Base-by-base conservation (phyloP, 2,888 invertebrate genomes). In the Podabrus alpinus region DNA sequence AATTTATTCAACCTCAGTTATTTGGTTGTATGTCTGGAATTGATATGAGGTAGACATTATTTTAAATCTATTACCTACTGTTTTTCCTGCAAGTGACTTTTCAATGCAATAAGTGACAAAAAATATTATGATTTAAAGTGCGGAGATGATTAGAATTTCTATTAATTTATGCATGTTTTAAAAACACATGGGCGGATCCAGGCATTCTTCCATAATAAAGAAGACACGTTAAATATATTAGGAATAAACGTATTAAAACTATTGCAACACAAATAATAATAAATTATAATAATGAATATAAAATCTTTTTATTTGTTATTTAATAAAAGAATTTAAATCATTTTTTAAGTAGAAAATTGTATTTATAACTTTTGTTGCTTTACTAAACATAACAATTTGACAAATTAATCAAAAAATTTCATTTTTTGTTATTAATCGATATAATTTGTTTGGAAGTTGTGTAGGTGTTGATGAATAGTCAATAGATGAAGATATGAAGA, bases 91-190 rank as follows among this genome's bases (percentile, higher is more conserved):
- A 45, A 45, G n/a, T 45, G 45, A 5, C n/a, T 13, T 13, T 45
- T 45, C 45, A 45, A 45, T 45, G 45, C n/a, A 45, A n/a, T n/a
- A n/a, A 45, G n/a, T n/a, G 7, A 45, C n/a, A 45, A 45, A 45
- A 45, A 45, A 45, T 45, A 45, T 60, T 62, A 69, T 59, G 75
- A 68, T 68, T 70, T 68, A 69, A 74, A 74, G 71, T 74, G 25
- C 71, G 76, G 71, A 74, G 76, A 74, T 71, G 76, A 71, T 13
- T n/a, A 45, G 45, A 45, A 45, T 45, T 45, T 45, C n/a, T 45
- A 45, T 45, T 45, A 45, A 45, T 45, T 45, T 45, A 45, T 45
- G 45, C 45, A 45, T 10, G 45, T n/a, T 45, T 45, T 45, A 45
- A 45, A 45, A 45, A 45, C 45, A n/a, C n/a, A 45, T 45, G 45